These are phyloP conservation scores for Coptotermes formosanus DNA, from an alignment of 1,140 invertebrate species.

Conservation along the genomic window DNA sequence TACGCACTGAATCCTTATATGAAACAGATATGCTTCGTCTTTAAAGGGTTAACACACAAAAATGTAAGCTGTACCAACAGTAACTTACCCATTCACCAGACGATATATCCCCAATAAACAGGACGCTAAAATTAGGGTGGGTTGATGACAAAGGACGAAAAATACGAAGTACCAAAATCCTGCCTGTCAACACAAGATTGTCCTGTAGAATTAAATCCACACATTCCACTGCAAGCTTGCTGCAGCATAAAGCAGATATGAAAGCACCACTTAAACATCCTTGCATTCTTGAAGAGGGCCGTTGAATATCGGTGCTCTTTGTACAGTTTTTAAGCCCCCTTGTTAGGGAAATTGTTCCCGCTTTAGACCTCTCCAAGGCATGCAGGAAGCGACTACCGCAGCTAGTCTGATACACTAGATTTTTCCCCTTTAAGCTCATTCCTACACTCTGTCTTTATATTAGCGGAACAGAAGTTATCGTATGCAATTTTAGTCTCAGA, in stretches of 20 bases:
- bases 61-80: too few species aligned
- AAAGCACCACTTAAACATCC: neutral
- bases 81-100: neutral
- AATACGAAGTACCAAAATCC: neutral
- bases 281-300: neutral
- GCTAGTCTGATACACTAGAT: too few species aligned
- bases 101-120: neutral
- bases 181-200: neutral
- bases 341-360: neutral
- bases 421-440: neutral
- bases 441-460: neutral
- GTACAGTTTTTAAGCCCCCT: neutral
- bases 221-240: too few species aligned
- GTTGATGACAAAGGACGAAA: neutral
- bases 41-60: too few species aligned
- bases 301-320: neutral
- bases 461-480: neutral
- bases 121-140: neutral
- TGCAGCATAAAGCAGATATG: neutral
- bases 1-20: too few species aligned
- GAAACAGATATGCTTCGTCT: too few species aligned
- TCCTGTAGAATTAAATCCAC: neutral
- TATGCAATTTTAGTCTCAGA: neutral
- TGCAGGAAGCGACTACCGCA: neutral
- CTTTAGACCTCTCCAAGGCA: neutral